Percentiles rank a stretch among this genome's conserved stretches.
Conservation (phyloP, 2,888 invertebrate genomes). For the Liposcelis brunnea region DNA sequence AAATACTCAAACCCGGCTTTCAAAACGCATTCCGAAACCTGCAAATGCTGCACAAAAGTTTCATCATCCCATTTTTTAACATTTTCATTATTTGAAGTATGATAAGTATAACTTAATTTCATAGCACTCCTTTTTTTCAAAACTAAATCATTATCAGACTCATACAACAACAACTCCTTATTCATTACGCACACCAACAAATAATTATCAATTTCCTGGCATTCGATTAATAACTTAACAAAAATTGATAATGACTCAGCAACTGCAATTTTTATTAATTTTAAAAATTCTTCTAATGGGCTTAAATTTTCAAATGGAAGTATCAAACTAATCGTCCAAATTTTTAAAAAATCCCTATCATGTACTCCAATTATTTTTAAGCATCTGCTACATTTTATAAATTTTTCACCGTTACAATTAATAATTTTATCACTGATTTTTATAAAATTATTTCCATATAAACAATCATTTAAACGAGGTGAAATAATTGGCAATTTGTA, state of each 20-base stretch:
- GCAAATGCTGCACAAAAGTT: not conserved
- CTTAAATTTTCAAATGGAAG: constrained; percentile 19
- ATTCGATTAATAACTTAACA: constrained; percentile 37
- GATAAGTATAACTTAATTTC: constrained; percentile 3
- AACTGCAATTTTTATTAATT: constrained; percentile 33
- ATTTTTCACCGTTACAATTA: constrained; percentile 27
- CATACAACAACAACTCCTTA: constrained; percentile 35
- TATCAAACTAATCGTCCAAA: constrained; percentile 40
- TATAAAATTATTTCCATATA: constrained; percentile 38
- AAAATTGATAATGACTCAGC: constrained; percentile 34
- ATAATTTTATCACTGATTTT: constrained; percentile 30
- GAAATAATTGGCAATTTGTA: constrained; percentile 22
- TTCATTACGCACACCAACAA: constrained; percentile 44
- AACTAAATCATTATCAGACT: constrained; percentile 13
- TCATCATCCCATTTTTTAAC: not conserved
- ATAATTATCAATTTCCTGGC: constrained; percentile 31
- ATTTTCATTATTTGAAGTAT: not conserved
- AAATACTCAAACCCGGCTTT: not conserved
- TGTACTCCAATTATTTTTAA: constrained; percentile 38
- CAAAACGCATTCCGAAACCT: not conserved
- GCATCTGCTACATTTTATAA: constrained; percentile 38
- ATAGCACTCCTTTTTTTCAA: not conserved
- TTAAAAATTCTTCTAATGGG: constrained; percentile 32
- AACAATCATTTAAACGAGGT: constrained; percentile 33
- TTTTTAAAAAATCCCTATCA: constrained; percentile 26